Base-by-base conservation (phyloP, 2,888 invertebrate genomes). In the Halictus quadricinctus region DNA sequence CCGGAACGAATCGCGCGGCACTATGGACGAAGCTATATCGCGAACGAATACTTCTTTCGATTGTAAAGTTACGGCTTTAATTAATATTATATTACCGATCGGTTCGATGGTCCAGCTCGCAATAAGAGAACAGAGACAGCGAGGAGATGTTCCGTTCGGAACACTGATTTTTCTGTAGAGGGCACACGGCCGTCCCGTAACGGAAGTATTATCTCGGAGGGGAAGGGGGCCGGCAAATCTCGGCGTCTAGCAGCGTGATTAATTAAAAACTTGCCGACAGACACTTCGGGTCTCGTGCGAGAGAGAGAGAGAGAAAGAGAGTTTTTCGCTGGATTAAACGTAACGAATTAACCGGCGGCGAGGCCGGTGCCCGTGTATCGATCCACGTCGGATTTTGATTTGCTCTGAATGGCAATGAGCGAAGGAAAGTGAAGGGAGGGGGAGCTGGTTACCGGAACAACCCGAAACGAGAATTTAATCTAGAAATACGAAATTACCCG, bases 351-450 rank as follows among this genome's bases (percentile, higher is more conserved):
- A 84, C 54, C 54, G 25, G 41, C 66, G 54, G 3, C 58, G 43
- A n/a, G 25, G 25, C 60, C 60, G 21, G 48, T 48, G 25, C 21
- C 41, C 10, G 36, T 41, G 72, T 72, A 85, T 81, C 84, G 80
- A 86, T 84, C 85, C 77, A 50, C 60, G 50, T 75, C 46, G 36
- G 79, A 73, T 72, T 84, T 81, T 79, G 78, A 85, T 80, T 85
- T 29, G 21, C 10, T 25, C 58, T 29, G 74, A 72, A 78, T 72
- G 58, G 46, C 29, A 70, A 83, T 43, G 72, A 83, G 76, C 72
- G 78, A n/a, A 25, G 64, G 50, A 75, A 50, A 76, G 69, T 64
- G 72, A 29, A 48, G 60, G 36, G 48, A 43, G 60, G 25, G 41
- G 64, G 13, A 46, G 54, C 46, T 21, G 29, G 36, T 21, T 64